Base-by-base conservation (phyloP, 2,888 invertebrate species). In the Eumacrocentrus americanus region DNA sequence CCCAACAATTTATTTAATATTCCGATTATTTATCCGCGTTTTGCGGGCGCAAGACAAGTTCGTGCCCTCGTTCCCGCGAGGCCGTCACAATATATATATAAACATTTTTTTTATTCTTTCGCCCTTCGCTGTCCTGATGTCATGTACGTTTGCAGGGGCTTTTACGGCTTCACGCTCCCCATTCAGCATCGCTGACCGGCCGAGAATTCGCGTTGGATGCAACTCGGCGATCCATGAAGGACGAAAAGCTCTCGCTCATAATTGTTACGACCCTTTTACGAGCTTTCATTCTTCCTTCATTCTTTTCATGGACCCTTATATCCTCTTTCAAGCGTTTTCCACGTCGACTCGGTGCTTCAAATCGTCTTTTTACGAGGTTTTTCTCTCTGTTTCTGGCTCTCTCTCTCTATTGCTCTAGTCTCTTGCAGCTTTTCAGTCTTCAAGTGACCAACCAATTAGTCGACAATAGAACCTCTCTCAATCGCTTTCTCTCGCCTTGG, bases 221-320 rank as follows among this genome's bases (percentile, higher is more conserved):
- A 18, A 44, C 35, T 29, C 34, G 46, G 20, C 35, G 34, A 46
- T 34, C 46, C 14, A 22, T 12, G 34, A 34, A 54, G 2, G 11
- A 29, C 11, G 12, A 18, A 35, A 55, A 44, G 11, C 34, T 11
- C 22, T 55, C 34, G 55, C 11, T 55, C 46, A 55, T 46, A 56
- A 47, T 48, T 56, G 48, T 48, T 47, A 37, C 35, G 40, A 42
- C 23, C 56, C 48, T 47, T 56, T 48, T 48, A 48, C 48, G 38
- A 55, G 35, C 22, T 20, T 35, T 22, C 54, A 23, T 22, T 18
- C 37, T 23, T 38, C 23, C 14, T n/a, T 42, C 52, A 52, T 55
- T 12, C 29, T 42, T 38, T 20, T 35, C 23, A 20, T 42, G n/a
- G 12, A 38, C 4, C 20, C 22, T 12, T 25, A 34, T 47, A 16